Conservation (phyloP, 30 jellyfish, hydroid and myxozoan species). For the Hydractinia echinata region DNA sequence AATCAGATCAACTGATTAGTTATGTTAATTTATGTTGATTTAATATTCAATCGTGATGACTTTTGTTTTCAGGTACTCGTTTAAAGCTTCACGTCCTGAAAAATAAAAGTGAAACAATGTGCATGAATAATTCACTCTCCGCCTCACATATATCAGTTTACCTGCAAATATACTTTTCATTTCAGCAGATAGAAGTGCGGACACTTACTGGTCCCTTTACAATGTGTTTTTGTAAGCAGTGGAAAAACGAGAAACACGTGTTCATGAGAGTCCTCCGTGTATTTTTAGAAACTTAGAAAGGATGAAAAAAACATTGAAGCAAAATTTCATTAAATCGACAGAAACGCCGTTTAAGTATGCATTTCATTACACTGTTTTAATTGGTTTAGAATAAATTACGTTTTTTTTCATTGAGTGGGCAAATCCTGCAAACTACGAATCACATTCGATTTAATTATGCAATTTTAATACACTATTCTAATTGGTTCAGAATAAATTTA, state of each 20-base stretch:
- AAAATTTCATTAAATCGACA: too few species aligned
- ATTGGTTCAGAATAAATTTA: too few species aligned
- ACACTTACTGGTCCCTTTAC: background rate
- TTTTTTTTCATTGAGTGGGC: too few species aligned
- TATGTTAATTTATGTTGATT: background rate
- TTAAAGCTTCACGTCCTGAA: constrained; percentile 88
- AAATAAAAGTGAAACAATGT: background rate
- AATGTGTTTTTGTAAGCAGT: too few species aligned
- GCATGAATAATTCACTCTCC: background rate
- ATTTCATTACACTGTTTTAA: too few species aligned
- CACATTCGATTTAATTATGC: too few species aligned
- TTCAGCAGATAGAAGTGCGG: background rate
- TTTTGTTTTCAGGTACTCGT: constrained; percentile 81
- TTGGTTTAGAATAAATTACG: too few species aligned
- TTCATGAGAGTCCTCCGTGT: background rate
- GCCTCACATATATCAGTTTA: background rate
- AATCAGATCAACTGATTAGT: background rate
- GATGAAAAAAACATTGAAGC: background rate
- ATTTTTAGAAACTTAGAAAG: background rate
- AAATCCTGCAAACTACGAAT: too few species aligned
- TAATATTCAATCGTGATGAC: constrained; percentile 83
- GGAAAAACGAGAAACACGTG: too few species aligned
- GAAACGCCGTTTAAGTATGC: too few species aligned
- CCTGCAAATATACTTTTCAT: background rate
- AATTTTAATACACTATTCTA: too few species aligned